Evolutionary conservation across 2,113 vertebrate genomes (phyloP), one percentile per base, ranked within the genome.

Genomic region (Neogobius melanostomus): DNA sequence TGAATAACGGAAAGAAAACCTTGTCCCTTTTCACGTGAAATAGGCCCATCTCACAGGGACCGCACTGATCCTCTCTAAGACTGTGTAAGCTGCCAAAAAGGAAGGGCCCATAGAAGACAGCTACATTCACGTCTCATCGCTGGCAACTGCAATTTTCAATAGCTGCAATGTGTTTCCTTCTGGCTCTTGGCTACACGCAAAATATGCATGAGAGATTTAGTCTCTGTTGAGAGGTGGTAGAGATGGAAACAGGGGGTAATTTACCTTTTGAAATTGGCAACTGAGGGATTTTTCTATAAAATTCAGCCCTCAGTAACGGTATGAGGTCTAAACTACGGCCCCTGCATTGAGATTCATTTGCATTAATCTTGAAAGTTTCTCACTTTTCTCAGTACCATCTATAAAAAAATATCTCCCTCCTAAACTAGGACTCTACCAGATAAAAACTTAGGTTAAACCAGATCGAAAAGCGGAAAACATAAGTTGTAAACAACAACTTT

Each of bases 261-360:
- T 92, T 92, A 98, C 96, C 96, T 96, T 11, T 36, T 21, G 10
- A 56, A 53, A 53, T 53, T 16, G 17, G 52, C n/a, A 53, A 56
- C 16, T 56, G 17, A 6, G 21, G 53, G 17, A 56, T 28, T 56
- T 56, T 56, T 28, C 17, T 10, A 10, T 10, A 28, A 56, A 56
- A 56, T 11, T 28, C 7, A 56, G 17, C 16, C 53, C 17, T 9
- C 28, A 36, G 3, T 36, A 36, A 36, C 4, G 28, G 28, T 36
- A 36, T 36, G 28, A 36, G 28, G 4, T 5, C 28, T 21, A 21
- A 36, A 36, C 28, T 36, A 36, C 28, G 28, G 28, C 1, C 28
- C 1, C 28, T 36, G 28, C 28, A 36, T 36, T 36, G 28, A 36
- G 28, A 36, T 36, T 36, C 4, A 36, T 36, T 36, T 36, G 28